Conservation (phyloP, 2,888 invertebrate species). For the Hofmannophila pseudospretella region DNA sequence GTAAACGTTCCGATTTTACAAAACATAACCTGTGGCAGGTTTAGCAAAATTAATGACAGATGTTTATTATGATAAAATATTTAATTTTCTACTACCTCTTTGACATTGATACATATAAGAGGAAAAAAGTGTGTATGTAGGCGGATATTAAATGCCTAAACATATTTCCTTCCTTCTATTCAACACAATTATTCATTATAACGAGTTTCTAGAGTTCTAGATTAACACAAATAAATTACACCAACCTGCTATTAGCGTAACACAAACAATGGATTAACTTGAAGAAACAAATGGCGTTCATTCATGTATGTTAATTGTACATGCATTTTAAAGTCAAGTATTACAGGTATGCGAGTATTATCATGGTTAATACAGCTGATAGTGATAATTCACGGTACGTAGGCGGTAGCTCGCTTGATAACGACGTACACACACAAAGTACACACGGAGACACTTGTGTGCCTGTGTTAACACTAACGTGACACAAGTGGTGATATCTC, state of each 20-base stretch:
- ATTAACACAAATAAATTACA: slow-evolving; percentile 6
- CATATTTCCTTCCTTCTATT: slow-evolving; percentile 1
- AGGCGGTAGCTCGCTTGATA: slow-evolving; percentile 41
- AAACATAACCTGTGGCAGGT: too few relatives aligned
- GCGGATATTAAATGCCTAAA: background rate
- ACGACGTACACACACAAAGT: slow-evolving; percentile 19
- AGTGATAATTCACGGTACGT: slow-evolving; percentile 45
- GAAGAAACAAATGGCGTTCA: slow-evolving; percentile 23
- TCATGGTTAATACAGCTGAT: slow-evolving; percentile 55
- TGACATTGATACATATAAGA: background rate
- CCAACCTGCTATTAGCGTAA: slow-evolving; percentile 7
- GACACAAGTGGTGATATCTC: slow-evolving; percentile 46
- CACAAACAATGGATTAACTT: slow-evolving; percentile 10
- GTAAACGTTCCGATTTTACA: too few relatives aligned
- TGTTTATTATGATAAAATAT: too few relatives aligned
- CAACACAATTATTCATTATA: background rate
- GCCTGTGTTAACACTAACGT: slow-evolving; percentile 23
- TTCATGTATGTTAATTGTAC: slow-evolving; percentile 35
- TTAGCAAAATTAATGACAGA: too few relatives aligned
- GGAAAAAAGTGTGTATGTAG: background rate
- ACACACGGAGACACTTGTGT: slow-evolving; percentile 4
- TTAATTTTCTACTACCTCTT: too few relatives aligned
- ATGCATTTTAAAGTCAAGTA: slow-evolving; percentile 26
- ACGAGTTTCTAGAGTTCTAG: slow-evolving; percentile 1
- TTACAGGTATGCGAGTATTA: slow-evolving; percentile 53